Base-by-base conservation (phyloP, 2,113 vertebrate species). In the Pteruthius melanotis region DNA sequence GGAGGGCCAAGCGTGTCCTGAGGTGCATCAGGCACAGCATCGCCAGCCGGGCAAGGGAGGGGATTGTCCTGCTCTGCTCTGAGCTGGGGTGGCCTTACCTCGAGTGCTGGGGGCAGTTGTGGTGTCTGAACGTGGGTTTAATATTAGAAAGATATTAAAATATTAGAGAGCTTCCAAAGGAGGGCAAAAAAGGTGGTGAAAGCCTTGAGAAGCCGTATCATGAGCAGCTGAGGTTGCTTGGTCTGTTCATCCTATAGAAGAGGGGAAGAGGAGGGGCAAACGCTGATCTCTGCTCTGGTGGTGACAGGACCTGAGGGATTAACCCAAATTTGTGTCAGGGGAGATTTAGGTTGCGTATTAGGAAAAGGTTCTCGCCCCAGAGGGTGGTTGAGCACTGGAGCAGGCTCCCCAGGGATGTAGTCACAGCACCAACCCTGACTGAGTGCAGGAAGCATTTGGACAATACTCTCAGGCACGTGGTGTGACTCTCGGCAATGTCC, bases 41-140 rank as follows among this genome's bases (percentile, higher is more conserved):
- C 0, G 0, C 15, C 57, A 80, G 42, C 14, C 0, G 0, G 42
- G 12, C 7, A 7, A 64, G 50, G 30, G 35, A 63, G 49, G 20
- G 17, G 21, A 69, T 49, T 69, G 47, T 42, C 40, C 70, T 0
- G 0, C 26, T 69, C n/a, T 83, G n/a, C n/a, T 40, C 54, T 47
- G 70, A 0, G 0, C 24, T 49, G 40, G 9, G 20, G 11, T 0
- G 0, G 35, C 26, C 35, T 49, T 35, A 35, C 3, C 40, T 42
- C 3, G 4, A 40, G 3, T 42, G 0, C 2, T 54, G 17, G 3
- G 35, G 1, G 39, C 21, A 27, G 79, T 11, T 76, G 4, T 31
- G 17, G 26, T 3, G 2, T 3, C 10, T 35, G n/a, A 14, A 35
- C 13, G 24, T 57, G 35, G 22, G 33, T 57, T 35, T 35, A 61